Conservation (phyloP, 2,888 invertebrate genomes). For the Ophion ventricosus region DNA sequence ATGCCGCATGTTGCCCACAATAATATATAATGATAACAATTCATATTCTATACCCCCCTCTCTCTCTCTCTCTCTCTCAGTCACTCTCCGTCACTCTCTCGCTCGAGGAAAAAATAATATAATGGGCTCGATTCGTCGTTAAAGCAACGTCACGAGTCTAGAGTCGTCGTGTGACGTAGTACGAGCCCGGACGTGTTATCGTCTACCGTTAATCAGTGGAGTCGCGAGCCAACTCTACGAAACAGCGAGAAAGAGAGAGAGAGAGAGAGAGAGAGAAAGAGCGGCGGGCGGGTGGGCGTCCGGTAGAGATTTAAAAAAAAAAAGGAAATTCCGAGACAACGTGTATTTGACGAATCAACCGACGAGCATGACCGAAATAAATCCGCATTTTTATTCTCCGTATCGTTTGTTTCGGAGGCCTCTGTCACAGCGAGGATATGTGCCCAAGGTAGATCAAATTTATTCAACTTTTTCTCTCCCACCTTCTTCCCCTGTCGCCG, state of each 20-base stretch:
- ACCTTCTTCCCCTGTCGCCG: neutral
- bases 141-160: constrained; percentile 58
- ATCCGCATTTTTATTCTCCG: constrained; percentile 39
- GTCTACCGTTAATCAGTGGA: constrained; percentile 61
- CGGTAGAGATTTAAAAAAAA: constrained; percentile 1
- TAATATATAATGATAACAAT: constrained; percentile 57
- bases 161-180: constrained; percentile 62
- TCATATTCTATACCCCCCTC: constrained; percentile 19
- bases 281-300: neutral
- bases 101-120: constrained; percentile 37
- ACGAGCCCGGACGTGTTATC: constrained; percentile 58
- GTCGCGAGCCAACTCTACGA: constrained; percentile 34
- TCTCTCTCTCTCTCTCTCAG: constrained; percentile 17
- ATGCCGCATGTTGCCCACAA: constrained; percentile 52
- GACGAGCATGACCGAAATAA: constrained; percentile 44
- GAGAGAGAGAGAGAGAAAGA: constrained; percentile 24
- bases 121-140: constrained; percentile 58
- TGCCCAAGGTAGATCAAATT: constrained; percentile 42
- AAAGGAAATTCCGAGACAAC: constrained; percentile 26
- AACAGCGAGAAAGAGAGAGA: constrained; percentile 12
- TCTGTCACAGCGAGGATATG: constrained; percentile 33
- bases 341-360: constrained; percentile 41
- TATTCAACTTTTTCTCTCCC: constrained; percentile 4
- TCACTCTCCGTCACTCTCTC: constrained; percentile 6
- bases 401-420: constrained; percentile 26